Base-by-base conservation (phyloP, 2,888 invertebrate species). In the Uloborus plumipes region DNA sequence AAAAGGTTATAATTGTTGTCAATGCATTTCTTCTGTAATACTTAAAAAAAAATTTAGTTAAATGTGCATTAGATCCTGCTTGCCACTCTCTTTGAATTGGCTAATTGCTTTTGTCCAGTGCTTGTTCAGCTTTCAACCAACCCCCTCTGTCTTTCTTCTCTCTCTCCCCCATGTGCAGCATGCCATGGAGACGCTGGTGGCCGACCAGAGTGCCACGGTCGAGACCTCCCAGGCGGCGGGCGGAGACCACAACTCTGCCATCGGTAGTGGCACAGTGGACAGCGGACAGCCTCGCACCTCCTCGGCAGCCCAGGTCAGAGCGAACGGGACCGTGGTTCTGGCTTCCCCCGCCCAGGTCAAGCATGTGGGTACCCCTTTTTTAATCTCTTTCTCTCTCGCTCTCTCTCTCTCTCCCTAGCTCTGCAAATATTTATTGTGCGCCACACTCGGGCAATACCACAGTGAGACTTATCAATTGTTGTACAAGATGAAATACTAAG, bases 121-220 rank as follows among this genome's bases (percentile, higher is more conserved):
- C 76, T 76, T 69, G 59, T 22, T 14, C 66, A 70, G 81, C 81
- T 75, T 70, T 73, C 67, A 76, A 76, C 69, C 72, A 65, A 13
- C 64, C 66, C 69, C 69, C 61, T 72, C 51, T 59, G 18, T 72
- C 66, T 74, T 50, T 59, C 64, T 66, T 64, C 49, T 64, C 64
- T 64, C 64, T 20, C 20, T 64, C 64, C 22, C 49, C 47, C 64
- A 47, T 64, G 39, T 39, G 64, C 65, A 81, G 73, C 65, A 82
- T 86, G 86, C 85, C 74, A 95, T 95, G 95, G 95, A 95, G 92
- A 93, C 94, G 91, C 94, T 95, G 93, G 95, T 95, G 90, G 95
- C 95, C 92, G 95, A 95, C 83, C 85, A 86, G 73, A 84, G 84
- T 59, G 70, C 67, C 67, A 72, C 72, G 73, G 75, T 72, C 31